Conservation (phyloP, 64 coral and sea anemone species). For the Actinia tenebrosa region DNA sequence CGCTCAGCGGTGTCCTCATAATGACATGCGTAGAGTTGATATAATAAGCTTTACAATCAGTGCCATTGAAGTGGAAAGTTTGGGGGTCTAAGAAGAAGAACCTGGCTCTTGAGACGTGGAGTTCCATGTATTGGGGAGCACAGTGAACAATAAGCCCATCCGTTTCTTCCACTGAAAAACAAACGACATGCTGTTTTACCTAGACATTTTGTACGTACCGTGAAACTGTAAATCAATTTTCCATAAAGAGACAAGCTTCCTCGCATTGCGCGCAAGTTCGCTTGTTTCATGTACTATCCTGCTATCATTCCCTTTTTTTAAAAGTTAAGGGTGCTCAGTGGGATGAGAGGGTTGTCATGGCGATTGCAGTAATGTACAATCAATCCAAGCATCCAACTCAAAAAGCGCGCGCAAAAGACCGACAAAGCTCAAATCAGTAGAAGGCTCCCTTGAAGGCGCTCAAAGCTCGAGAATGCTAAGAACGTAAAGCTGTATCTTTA, state of each 20-base stretch:
- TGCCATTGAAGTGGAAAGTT: slow-evolving; percentile 37
- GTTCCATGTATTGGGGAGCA: slow-evolving; percentile 45
- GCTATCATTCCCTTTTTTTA: no score
- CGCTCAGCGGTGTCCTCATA: slow-evolving; percentile 59
- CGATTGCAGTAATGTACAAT: no score
- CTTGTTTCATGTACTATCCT: no score
- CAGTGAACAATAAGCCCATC: slow-evolving; percentile 43
- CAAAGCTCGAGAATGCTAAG: neutral
- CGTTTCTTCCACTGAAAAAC: neutral
- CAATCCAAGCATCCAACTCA: no score
- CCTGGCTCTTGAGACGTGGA: slow-evolving; percentile 26
- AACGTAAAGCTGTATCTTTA: neutral
- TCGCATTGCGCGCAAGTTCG: no score
- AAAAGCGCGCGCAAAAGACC: neutral
- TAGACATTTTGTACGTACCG: no score
- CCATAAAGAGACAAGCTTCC: no score
- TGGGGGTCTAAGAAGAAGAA: slow-evolving; percentile 58
- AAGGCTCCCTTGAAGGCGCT: no score
- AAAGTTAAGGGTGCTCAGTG: no score
- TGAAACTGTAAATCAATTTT: no score
- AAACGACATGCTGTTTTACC: neutral
- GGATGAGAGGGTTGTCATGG: no score
- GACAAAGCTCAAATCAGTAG: neutral
- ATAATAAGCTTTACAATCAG: slow-evolving; percentile 26
- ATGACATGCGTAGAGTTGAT: slow-evolving; percentile 55